Conservation (phyloP, 2,797 vertebrate genomes). For the Coregonus ussuriensis region DNA sequence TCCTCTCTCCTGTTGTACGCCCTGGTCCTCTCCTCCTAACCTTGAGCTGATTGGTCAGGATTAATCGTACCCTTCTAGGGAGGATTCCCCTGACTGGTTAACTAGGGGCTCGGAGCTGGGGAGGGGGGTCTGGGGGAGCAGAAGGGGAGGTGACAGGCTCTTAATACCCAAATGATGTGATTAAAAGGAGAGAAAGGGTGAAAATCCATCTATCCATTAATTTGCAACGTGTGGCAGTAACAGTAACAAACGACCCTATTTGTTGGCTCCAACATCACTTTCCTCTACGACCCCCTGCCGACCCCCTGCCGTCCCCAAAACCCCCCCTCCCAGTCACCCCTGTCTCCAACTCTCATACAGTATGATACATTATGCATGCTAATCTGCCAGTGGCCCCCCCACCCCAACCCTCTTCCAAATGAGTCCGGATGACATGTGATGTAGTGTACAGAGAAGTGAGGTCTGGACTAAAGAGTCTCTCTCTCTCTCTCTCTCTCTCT, state of each 20-base stretch:
- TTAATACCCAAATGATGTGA: conserved; percentile 37
- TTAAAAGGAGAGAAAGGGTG: conserved; percentile 35
- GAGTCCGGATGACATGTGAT: conserved; percentile 1
- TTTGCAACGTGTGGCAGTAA: conserved; percentile 31
- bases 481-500: no score
- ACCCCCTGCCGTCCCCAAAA: neutral
- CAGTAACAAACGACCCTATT: conserved; percentile 33
- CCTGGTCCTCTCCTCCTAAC: conserved; percentile 13
- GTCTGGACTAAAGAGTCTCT: no score
- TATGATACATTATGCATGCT: conserved; percentile 12
- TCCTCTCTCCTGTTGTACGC: neutral
- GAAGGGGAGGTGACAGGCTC: conserved; percentile 5
- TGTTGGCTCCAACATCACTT: conserved; percentile 7
- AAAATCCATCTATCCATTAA: conserved; percentile 37
- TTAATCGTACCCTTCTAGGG: conserved; percentile 27
- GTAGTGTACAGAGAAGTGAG: no score
- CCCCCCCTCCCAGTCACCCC: neutral
- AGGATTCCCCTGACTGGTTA: conserved; percentile 14
- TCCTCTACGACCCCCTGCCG: neutral
- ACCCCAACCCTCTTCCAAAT: conserved; percentile 5
- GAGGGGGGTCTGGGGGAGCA: neutral
- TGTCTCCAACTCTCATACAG: neutral
- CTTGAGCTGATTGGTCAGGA: conserved; percentile 38
- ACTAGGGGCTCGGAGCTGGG: neutral
- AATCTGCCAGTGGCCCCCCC: conserved; percentile 4